Evolutionary conservation across 2,797 vertebrate species (phyloP), one percentile per base, ranked within the genome.

Genomic region (Sebastiscus tertius): DNA sequence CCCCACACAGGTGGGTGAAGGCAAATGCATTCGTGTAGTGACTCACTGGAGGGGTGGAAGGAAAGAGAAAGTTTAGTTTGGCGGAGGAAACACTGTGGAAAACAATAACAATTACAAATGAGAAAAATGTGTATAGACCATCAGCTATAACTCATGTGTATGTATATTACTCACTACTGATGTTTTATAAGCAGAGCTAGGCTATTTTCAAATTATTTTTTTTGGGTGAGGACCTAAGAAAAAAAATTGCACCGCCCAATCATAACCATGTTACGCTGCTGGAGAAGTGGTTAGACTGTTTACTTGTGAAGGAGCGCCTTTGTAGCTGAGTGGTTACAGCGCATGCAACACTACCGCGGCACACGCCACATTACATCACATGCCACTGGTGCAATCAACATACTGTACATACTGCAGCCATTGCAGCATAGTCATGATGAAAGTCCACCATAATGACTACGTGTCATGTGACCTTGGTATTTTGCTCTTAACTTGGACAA

Each of bases 21-120:
- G 96, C 96, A 26, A 97, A 97, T 24, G 95, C 96, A 11, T 97
- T 96, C 86, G 96, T 97, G 92, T 96, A 97, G 77, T 80, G 73
- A 87, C 96, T 97, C 77, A 97, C 97, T 97, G 88, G 27, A 36
- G n/a, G 49, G 31, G 20, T 27, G 2, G 42, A 27, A 20, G 33
- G 22, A 39, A 16, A 39, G 26, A 14, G 2, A 10, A 29, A 24
- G 4, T n/a, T 75, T 31, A 59, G 34, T 20, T 39, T 22, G 6
- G 46, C 22, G 6, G 58, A 22, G 33, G 20, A 62, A 26, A 60
- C 16, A 24, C 29, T 16, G 34, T n/a, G 55, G 18, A n/a, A 29
- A 49, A 49, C 10, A 42, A 42, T 9, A 14, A 56, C n/a, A 55
- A 55, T 55, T 46, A 46, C 42, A 46, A 46, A 20, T 7, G 42